Evolutionary conservation across 2,797 vertebrate genomes (phyloP).

Genomic region (Falco concolor): DNA sequence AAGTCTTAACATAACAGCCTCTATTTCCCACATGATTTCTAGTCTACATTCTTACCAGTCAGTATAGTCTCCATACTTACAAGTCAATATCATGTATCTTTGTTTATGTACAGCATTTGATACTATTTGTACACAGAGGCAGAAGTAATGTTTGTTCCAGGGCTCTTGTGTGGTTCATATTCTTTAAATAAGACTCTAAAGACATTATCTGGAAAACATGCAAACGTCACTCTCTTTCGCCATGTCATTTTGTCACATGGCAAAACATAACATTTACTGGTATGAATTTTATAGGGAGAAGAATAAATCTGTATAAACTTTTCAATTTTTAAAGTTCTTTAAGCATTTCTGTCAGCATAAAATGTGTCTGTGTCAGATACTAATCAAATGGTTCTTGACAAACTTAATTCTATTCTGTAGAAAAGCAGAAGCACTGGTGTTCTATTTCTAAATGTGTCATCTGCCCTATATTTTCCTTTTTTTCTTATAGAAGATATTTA

Average conservation of each 20-base stretch:
- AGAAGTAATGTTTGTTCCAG: slow-evolving; percentile 31
- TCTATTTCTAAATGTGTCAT: not conserved
- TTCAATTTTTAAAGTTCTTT: not conserved
- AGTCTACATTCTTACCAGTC: not conserved
- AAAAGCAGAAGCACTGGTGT: not conserved
- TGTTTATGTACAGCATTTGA: slow-evolving; percentile 54
- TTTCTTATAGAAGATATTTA: slow-evolving; percentile 15
- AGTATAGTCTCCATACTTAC: slow-evolving; percentile 43
- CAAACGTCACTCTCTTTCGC: not conserved
- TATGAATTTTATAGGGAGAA: not conserved
- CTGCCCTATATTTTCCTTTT: not conserved
- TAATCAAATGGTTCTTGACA: not conserved
- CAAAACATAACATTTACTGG: not conserved
- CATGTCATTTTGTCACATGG: not conserved
- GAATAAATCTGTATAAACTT: not conserved
- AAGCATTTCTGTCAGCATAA: not conserved
- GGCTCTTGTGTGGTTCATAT: slow-evolving; percentile 33
- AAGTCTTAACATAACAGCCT: not conserved
- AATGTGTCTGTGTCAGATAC: not conserved
- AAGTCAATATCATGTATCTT: slow-evolving; percentile 56
- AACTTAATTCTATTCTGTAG: not conserved
- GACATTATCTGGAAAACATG: slow-evolving; percentile 44
- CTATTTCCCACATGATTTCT: slow-evolving; percentile 28
- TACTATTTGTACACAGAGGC: slow-evolving; percentile 56
- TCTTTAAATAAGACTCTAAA: slow-evolving; percentile 58